These are phyloP conservation scores for Thera britannica DNA, from an alignment of 2,888 invertebrate genomes.

Conservation along the genomic window DNA sequence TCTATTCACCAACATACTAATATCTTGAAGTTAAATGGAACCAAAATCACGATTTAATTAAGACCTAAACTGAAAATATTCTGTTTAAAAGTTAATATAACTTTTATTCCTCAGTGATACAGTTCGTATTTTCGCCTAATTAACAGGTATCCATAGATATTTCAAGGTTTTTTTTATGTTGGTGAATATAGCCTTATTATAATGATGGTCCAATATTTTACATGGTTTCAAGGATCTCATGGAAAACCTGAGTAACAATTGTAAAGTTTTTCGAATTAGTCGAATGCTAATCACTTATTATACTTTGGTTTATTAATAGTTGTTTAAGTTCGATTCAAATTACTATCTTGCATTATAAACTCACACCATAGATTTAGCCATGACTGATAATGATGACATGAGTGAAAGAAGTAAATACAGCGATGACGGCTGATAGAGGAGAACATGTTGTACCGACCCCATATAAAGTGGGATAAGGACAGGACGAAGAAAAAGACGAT, in stretches of 20 bases:
- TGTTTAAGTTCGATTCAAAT: not conserved
- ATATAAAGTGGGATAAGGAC: too few species aligned
- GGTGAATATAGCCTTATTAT: constrained; percentile 9
- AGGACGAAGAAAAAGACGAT: too few species aligned
- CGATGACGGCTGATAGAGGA: too few species aligned
- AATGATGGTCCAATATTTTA: constrained; percentile 20
- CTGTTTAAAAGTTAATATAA: too few species aligned
- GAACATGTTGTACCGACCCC: too few species aligned
- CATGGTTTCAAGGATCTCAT: constrained; percentile 29
- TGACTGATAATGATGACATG: too few species aligned
- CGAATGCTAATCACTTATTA: constrained; percentile 5
- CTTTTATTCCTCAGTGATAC: too few species aligned
- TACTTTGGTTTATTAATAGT: constrained; percentile 2
- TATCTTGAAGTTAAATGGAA: not conserved
- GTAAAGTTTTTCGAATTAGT: constrained; percentile 8
- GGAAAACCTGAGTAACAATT: constrained; percentile 18
- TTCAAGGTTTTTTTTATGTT: not conserved
- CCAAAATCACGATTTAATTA: not conserved
- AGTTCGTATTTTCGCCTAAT: too few species aligned
- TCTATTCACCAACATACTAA: constrained; percentile 3
- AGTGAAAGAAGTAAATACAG: too few species aligned
- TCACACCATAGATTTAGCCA: too few species aligned
- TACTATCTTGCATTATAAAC: not conserved
- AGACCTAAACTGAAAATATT: too few species aligned
- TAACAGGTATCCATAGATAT: too few species aligned